phyloP scores from a whole-genome alignment of 2,113 vertebrate species.

The Ceyx melanurus region DNA sequence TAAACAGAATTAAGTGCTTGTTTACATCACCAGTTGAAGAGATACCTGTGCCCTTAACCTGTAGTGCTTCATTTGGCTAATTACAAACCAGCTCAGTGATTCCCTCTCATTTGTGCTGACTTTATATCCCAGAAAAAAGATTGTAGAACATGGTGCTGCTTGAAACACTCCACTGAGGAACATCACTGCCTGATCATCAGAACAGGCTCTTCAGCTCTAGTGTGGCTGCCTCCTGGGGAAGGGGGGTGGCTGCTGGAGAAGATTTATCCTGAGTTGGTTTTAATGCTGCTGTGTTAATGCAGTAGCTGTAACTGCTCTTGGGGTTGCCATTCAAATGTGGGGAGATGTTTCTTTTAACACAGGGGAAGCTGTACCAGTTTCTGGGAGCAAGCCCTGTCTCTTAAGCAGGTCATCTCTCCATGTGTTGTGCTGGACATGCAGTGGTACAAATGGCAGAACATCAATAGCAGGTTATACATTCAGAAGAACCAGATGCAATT shows the following conservation, averaged over 20 bases:
- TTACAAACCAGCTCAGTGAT: not conserved
- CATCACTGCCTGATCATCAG: not conserved
- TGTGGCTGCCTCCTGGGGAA: not conserved
- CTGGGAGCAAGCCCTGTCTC: not conserved
- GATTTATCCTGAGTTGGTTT: not conserved
- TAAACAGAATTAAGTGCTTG: not conserved
- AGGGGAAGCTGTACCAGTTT: not conserved
- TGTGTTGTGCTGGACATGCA: not conserved
- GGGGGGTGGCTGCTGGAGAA: not conserved
- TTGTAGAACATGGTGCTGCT: not conserved
- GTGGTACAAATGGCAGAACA: not conserved
- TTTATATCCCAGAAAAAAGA: not conserved
- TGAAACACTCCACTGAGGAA: not conserved
- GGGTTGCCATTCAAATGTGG: not conserved
- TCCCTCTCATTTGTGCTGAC: not conserved
- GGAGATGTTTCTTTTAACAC: not conserved
- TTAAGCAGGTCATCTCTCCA: not conserved
- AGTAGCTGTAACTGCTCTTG: not conserved
- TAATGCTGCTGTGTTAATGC: not conserved
- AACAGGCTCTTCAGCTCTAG: not conserved
- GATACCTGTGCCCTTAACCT: not conserved
- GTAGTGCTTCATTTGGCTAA: not conserved
- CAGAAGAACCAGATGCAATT: not conserved
- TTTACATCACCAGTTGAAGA: not conserved
- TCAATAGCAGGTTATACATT: not conserved